These are phyloP conservation scores for Cyanistes caeruleus DNA, from an alignment of 2,113 vertebrate species.

Conservation along the genomic window DNA sequence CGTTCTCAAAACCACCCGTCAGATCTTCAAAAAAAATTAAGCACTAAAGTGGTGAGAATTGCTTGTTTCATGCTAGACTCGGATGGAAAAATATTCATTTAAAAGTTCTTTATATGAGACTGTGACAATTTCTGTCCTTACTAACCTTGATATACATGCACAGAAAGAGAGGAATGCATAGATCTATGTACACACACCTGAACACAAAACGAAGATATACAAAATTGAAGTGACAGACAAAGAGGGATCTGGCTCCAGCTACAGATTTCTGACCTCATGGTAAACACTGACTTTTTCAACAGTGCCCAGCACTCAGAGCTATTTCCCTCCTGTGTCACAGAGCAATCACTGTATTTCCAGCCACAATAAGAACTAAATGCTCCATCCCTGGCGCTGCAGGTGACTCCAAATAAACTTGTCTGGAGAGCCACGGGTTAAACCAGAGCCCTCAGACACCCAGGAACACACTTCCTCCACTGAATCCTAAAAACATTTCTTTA, in stretches of 20 bases:
- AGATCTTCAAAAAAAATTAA: not conserved
- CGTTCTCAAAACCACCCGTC: rapidly evolving
- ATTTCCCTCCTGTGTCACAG: not conserved
- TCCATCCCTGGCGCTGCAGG: not conserved
- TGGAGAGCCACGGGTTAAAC: not conserved
- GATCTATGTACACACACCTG: no score
- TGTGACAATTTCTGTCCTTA: not conserved
- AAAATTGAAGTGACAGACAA: not conserved
- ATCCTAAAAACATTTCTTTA: not conserved
- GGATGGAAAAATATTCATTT: not conserved
- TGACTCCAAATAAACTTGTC: not conserved
- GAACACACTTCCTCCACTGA: not conserved
- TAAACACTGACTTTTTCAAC: not conserved
- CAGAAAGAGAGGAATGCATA: no score
- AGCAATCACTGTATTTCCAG: not conserved
- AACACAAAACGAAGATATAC: rapidly evolving
- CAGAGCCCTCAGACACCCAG: not conserved
- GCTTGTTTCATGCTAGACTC: not conserved
- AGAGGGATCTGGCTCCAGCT: not conserved
- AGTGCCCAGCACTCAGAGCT: not conserved
- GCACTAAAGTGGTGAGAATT: not conserved
- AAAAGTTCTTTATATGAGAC: not conserved
- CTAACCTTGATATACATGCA: not conserved
- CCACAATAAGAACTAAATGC: not conserved
- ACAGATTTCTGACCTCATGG: not conserved